Conservation (phyloP, 2,797 vertebrate genomes). For the Lepus townsendii region DNA sequence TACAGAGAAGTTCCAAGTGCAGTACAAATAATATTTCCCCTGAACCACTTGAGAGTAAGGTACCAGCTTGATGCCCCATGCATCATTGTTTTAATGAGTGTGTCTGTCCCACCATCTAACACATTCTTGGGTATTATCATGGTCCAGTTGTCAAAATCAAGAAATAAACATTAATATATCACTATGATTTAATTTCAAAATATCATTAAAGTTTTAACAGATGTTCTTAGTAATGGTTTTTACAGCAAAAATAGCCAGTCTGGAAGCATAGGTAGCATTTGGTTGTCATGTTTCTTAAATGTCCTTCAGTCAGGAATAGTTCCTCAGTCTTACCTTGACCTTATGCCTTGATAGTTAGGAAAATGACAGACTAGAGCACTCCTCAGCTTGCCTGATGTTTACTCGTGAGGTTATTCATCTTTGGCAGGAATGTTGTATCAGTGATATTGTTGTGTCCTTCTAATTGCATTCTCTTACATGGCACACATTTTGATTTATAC, state of each 20-base stretch:
- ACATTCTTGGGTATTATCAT: not conserved
- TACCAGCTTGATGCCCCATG: not conserved
- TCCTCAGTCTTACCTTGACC: slow-evolving; percentile 16
- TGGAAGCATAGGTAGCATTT: not conserved
- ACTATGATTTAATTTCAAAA: not conserved
- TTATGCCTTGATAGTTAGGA: slow-evolving; percentile 46
- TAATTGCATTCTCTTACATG: not conserved
- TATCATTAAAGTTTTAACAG: not conserved
- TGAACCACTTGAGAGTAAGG: not conserved
- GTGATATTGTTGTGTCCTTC: not conserved
- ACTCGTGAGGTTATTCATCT: not conserved
- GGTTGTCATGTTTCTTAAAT: not conserved
- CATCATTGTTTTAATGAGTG: not conserved
- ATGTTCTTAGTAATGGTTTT: slow-evolving; percentile 1
- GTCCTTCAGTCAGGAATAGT: not conserved
- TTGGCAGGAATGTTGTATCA: not conserved
- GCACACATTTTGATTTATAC: slow-evolving; percentile 41
- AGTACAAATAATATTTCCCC: not conserved
- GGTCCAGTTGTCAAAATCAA: not conserved
- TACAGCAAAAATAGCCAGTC: not conserved
- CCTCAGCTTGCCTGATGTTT: slow-evolving; percentile 28
- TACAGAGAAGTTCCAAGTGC: slow-evolving; percentile 3
- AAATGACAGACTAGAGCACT: not conserved
- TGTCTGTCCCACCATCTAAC: not conserved
- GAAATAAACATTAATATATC: not conserved